Evolutionary conservation across 1,140 invertebrate genomes (phyloP), one percentile per base, ranked within the genome.

Genomic region (Dendrolimus kikuchii): DNA sequence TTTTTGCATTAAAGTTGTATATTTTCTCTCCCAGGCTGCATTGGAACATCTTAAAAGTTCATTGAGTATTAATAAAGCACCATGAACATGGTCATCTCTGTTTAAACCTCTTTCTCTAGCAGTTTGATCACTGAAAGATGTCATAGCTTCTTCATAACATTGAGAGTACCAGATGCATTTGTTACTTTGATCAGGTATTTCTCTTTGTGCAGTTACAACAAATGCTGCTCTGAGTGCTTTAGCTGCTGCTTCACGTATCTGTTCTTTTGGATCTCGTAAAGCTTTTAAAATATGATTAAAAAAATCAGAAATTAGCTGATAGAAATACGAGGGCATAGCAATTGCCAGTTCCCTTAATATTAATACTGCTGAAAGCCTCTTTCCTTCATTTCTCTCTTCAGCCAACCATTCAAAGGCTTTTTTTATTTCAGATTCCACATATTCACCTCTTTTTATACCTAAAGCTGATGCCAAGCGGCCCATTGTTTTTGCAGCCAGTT

Each of bases 271-370:
- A 88, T 99, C 97, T 61, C 94, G 90, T 9, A 99, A 91, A 7
- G 95, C 95, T 75, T 94, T 94, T 73, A 99, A 98, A 50, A 99
- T 98, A 39, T 95, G 89, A 60, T 99, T 96, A 79, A 99, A 99
- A 82, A 99, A 99, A 46, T 93, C 93, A 41, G 95, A 95, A 0
- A 99, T 95, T 89, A 98, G 96, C 86, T 99, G 97, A 80, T 98
- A 99, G 82, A 99, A 99, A 84, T 98, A 98, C 37, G 98, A 98
- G 4, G 98, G 98, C 86, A 98, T 96, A 9, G 95, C 95, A n/a
- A 97, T 92, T 3, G 98, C 98, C 6, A 99, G 86, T 88, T 99
- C 98, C 71, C 94, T 92, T 7, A 99, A 79, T 37, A 99, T 94
- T 23, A 99, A 89, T 5, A 98, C 96, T 4, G 97, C 96, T 4